phyloP scores from a whole-genome alignment of 2,113 vertebrate genomes.

The Pteruthius melanotis region DNA sequence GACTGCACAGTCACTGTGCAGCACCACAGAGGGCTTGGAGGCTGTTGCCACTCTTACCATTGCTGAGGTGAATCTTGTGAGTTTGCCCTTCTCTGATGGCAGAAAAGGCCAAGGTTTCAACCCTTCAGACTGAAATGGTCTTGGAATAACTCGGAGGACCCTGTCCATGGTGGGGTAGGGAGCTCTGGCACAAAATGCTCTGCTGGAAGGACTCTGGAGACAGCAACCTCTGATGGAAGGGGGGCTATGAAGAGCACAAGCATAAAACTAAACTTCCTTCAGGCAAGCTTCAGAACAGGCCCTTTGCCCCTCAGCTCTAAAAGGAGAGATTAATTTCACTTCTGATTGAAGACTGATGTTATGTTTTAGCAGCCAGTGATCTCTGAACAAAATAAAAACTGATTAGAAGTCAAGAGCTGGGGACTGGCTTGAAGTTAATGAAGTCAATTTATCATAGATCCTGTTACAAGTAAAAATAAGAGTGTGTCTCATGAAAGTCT shows the following conservation, averaged over 20 bases:
- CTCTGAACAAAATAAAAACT: slow-evolving; percentile 1
- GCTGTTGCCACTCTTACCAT: background rate
- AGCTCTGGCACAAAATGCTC: background rate
- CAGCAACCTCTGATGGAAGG: background rate
- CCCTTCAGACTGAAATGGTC: background rate
- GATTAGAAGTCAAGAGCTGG: background rate
- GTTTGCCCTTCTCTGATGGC: background rate
- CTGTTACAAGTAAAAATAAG: background rate
- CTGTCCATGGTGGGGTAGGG: background rate
- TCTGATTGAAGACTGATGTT: background rate
- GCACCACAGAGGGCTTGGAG: background rate
- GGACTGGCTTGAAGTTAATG: background rate
- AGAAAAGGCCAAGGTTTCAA: background rate
- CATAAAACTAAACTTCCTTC: background rate
- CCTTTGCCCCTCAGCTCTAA: background rate
- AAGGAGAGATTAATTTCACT: background rate
- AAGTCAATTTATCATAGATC: slow-evolving; percentile 20
- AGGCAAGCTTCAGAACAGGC: background rate
- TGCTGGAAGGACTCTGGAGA: background rate
- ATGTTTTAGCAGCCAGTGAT: background rate
- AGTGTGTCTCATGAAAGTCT: background rate
- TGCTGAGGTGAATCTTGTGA: background rate
- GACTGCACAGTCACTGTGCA: rapidly evolving
- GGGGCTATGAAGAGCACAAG: background rate
- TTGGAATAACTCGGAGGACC: background rate